Base-by-base conservation (phyloP, 2,113 vertebrate species). In the Sitta europaea region DNA sequence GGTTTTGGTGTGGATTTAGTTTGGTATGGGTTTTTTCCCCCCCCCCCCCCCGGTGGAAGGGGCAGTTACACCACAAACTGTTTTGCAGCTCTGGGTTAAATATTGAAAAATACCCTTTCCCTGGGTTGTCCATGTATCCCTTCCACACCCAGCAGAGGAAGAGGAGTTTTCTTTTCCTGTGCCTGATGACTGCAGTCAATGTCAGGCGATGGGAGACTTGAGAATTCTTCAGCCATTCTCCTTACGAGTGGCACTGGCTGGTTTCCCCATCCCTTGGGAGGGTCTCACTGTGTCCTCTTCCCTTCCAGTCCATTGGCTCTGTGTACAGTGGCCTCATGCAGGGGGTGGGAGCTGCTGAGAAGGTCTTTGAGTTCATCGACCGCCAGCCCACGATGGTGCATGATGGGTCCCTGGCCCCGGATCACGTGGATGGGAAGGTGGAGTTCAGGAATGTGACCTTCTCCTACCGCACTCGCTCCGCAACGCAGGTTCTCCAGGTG, bases 271-370 rank as follows among this genome's bases (percentile, higher is more conserved):
- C 8, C 0, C 40, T 2, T 7, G 50, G 15, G 53, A 50, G 45
- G 14, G 9, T 66, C 70, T 93, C 75, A 91, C 43, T 0, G 0
- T 24, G 43, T 31, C n/a, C 27, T 27, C 8, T 87, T 67, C 51
- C 83, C 63, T 91, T 75, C 11, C 97, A 99, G 99, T 99, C 97
- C 5, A 98, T 99, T 4, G 98, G 99, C 45, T 99, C 99, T 0
- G 99, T 99, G 63, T 99, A 99, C 97, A 99, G 99, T 0, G 99
- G 99, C 71, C 98, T 99, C 82, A 99, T 99, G 99, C 99, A 99
- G 94, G 99, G 99, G 0, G 99, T 99, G 5, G 99, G 99, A 19
- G 99, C 99, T 2, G 99, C 99, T 0, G 99, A 99, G 98, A 99
- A 99, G 95, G 99, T 99, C 36, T 99, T 99, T 0, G 99, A 99